phyloP scores from a whole-genome alignment of 2,113 vertebrate genomes.

The Mixornis gularis region DNA sequence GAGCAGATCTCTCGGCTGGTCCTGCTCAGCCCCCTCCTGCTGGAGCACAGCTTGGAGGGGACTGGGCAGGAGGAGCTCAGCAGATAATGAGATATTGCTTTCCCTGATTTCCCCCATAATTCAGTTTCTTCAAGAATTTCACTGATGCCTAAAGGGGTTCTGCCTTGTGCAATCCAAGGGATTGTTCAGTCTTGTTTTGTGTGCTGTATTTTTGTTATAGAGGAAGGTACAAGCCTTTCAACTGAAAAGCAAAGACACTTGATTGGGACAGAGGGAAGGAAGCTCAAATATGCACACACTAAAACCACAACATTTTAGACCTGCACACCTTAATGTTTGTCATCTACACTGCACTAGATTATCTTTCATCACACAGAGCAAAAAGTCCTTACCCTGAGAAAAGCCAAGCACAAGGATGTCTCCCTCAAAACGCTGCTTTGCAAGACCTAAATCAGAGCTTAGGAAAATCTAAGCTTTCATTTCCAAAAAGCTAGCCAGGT shows the following conservation, averaged over 20 bases:
- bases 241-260: neutral
- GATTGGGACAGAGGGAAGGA: neutral
- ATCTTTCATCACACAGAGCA: neutral
- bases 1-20: neutral
- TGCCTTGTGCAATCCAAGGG: neutral
- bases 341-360: neutral
- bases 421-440: neutral
- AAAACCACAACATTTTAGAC: neutral
- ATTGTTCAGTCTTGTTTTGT: neutral
- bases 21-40: neutral
- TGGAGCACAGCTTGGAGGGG: neutral
- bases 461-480: neutral
- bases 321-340: neutral
- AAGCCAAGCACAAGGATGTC: neutral
- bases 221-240: neutral
- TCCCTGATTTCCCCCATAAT: neutral
- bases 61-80: neutral
- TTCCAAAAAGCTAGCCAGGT: neutral
- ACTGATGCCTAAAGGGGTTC: neutral
- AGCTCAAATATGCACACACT: neutral
- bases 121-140: neutral
- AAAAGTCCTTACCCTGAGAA: neutral
- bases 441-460: neutral
- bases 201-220: accelerated
- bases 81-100: neutral